Base-by-base conservation (phyloP, 2,888 invertebrate species). In the Orchesella flavescens region DNA sequence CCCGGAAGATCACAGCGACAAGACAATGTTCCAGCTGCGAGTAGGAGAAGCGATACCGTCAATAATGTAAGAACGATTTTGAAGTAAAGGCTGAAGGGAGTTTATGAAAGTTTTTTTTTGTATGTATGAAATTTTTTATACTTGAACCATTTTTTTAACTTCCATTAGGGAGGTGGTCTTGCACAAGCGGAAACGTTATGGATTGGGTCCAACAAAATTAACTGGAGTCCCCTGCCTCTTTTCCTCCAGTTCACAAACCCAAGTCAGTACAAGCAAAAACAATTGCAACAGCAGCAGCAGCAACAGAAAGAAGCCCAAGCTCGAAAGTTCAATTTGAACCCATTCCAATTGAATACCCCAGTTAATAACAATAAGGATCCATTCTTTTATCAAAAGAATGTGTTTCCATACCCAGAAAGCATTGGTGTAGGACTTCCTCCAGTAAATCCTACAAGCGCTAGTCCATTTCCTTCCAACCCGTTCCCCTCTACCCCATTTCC, bases 171-270 rank as follows among this genome's bases (percentile, higher is more conserved):
- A 17, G 34, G 19, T 4, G 65, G 65, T 7, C 24, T 65, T 13
- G 0, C 44, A n/a, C 74, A 68, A 21, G 74, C 75, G 9, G 81
- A 75, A 49, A 43, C 81, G 2, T 69, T 81, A 9, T 81, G 81
- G 81, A 23, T 81, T 4, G 81, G 81, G 5, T 75, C 75, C 13
- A 68, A 81, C 24, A 75, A 69, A 53, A 81, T 81, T 4, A 75
- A 81, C 49, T 81, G 81, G 81, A 75, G 69, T 24, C 81, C 81
- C 0, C 75, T 81, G 15, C 81, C 81, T 1, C n/a, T 75, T 9
- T 34, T 73, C 17, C 68, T 75, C 34, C 53, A 63, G 13, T 75
- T 81, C 43, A 13, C 71, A 0, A 59, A 79, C 13, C 63, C 57
- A 1, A 49, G 61, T 43, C 19, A 66, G 15, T 34, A 73, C 12